phyloP scores from a whole-genome alignment of 2,888 invertebrate genomes.

The Mesoligia furuncula region DNA sequence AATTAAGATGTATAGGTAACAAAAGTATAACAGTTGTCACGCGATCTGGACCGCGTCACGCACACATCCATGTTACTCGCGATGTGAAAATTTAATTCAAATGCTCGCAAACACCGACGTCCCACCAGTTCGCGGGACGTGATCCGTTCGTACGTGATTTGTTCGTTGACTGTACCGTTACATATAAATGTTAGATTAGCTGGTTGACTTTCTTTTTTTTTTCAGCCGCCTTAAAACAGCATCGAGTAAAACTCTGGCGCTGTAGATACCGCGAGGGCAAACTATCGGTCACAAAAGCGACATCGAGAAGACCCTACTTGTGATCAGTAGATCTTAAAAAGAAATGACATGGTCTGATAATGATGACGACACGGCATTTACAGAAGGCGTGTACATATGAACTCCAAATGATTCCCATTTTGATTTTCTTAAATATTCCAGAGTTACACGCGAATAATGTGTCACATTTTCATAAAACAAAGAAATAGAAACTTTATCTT shows the following conservation, averaged over 20 bases:
- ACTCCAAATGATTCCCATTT: background rate
- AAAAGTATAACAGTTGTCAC: slow-evolving; percentile 51
- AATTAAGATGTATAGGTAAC: slow-evolving; percentile 66
- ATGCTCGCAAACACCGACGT: slow-evolving; percentile 67
- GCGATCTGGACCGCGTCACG: slow-evolving; percentile 64
- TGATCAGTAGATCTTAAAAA: background rate
- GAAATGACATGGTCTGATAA: background rate
- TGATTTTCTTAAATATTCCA: background rate
- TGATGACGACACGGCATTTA: background rate
- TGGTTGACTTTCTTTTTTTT: background rate
- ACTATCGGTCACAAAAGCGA: too few species aligned
- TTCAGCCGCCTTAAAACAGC: background rate
- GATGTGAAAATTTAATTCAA: slow-evolving; percentile 75
- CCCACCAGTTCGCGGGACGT: slow-evolving; percentile 65
- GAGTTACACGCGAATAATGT: background rate
- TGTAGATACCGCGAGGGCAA: background rate
- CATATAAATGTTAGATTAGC: slow-evolving; percentile 41
- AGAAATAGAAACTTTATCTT: background rate
- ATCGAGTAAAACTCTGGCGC: background rate
- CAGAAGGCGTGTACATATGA: background rate
- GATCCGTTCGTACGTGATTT: slow-evolving; percentile 74
- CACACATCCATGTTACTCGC: slow-evolving; percentile 59
- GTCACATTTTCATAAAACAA: background rate
- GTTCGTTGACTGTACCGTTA: slow-evolving; percentile 65
- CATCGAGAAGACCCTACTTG: background rate